Evolutionary conservation across 2,113 vertebrate species (phyloP).

Genomic region (Phylloscopus trochilus): DNA sequence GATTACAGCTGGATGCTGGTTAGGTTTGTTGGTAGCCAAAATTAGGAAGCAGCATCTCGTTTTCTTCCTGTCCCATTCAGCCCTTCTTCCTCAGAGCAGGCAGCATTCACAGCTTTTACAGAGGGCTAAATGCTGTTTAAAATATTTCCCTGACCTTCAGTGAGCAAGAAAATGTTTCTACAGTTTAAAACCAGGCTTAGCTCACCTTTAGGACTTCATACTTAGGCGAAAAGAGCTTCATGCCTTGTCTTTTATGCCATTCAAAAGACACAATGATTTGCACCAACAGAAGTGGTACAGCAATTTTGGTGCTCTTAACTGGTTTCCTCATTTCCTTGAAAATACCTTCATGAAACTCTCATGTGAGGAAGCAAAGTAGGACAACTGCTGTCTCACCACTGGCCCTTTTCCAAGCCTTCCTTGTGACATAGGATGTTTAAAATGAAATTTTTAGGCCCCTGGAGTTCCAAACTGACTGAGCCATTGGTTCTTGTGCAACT

Average conservation of each 20-base stretch:
- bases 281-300: background rate
- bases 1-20: background rate
- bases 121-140: background rate
- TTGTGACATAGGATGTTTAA: background rate
- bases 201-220: background rate
- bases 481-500: background rate
- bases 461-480: background rate
- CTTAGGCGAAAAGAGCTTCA: background rate
- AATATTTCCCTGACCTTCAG: background rate
- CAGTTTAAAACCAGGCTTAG: background rate
- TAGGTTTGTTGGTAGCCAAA: background rate
- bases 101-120: background rate
- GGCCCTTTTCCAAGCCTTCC: background rate
- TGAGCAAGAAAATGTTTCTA: background rate
- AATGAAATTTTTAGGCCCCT: background rate
- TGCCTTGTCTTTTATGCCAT: background rate
- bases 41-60: background rate
- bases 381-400: background rate
- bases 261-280: background rate
- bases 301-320: background rate
- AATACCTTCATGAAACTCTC: background rate
- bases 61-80: background rate
- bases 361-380: background rate
- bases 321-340: background rate
- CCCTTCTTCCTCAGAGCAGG: background rate